Base-by-base conservation (phyloP, 2,797 vertebrate genomes). In the Dromococcyx pavoninus region DNA sequence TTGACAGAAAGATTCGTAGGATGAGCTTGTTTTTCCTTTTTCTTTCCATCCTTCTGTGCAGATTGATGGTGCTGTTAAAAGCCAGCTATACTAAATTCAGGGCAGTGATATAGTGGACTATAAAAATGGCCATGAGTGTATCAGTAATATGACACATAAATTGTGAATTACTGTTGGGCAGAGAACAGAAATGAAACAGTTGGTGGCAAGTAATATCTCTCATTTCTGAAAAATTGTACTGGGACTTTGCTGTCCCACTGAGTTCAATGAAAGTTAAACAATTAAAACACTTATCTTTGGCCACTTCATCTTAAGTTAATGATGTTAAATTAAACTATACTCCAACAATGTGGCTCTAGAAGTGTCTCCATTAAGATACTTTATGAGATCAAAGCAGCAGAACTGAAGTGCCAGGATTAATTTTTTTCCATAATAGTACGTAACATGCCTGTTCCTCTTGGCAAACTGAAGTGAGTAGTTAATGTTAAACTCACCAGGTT, bases 1-100 rank as follows among this genome's bases (percentile, higher is more conserved):
- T 88, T 90, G 93, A 91, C 89, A 93, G 84, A 93, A 92, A 43
- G 13, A 73, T 72, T 94, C 22, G 7, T 23, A 41, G 41, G n/a
- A 73, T 70, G 28, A 75, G n/a, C 30, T 33, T 78, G 28, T 10
- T 89, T 71, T 33, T 89, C 41, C 41, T 91, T 66, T 81, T 66
- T 17, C 54, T 88, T 92, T 41, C 70, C 53, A 82, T 57, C 57
- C 28, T 88, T 73, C 33, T 17, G 39, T 27, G 27, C 50, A 80
- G n/a, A 25, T 67, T 37, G 62, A 62, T 53, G 37, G 14, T 83
- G 51, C 33, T 35, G 32, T 46, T 35, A 22, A 23, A 50, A 76
- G 57, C 27, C 18, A 28, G 17, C 33, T 7, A 27, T 15, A 19
- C 22, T 54, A 23, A 86, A 61, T 25, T 67, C 41, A 85, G 79